These are phyloP conservation scores for Trilocha varians DNA, from an alignment of 2,888 invertebrate species.

Conservation along the genomic window DNA sequence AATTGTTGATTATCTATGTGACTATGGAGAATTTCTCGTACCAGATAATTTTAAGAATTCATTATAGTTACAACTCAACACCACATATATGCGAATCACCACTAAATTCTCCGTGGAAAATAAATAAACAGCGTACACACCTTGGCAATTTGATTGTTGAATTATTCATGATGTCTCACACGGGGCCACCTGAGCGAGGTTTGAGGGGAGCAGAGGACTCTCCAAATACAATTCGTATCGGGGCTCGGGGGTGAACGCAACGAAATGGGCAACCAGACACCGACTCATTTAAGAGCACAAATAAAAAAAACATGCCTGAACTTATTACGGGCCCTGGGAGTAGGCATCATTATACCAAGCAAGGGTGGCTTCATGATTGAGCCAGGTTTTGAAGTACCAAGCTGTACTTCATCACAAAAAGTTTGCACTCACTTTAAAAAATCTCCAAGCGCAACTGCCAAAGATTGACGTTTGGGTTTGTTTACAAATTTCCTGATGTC, in stretches of 20 bases:
- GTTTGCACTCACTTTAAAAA: too few relatives aligned
- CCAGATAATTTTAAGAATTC: too few relatives aligned
- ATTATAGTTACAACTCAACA: not conserved
- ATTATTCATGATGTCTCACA: constrained; percentile 66
- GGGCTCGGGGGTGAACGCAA: constrained; percentile 37
- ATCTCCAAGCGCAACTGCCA: not conserved
- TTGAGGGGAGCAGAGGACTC: constrained; percentile 35
- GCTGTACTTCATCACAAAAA: not conserved
- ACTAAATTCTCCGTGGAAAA: constrained; percentile 51
- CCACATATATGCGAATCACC: constrained; percentile 45
- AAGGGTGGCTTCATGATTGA: too few relatives aligned
- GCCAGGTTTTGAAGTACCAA: constrained; percentile 7
- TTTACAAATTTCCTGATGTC: not conserved
- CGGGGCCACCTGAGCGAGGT: constrained; percentile 42
- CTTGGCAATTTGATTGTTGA: constrained; percentile 68
- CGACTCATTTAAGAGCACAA: constrained; percentile 39
- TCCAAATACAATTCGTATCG: constrained; percentile 38
- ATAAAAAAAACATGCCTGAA: constrained; percentile 37
- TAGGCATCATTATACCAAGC: constrained; percentile 31
- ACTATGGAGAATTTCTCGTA: too few relatives aligned
- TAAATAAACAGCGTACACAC: constrained; percentile 64
- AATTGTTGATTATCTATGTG: too few relatives aligned
- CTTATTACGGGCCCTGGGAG: constrained; percentile 34
- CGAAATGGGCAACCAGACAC: constrained; percentile 54
- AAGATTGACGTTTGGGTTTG: not conserved